phyloP scores from a whole-genome alignment of 2,113 vertebrate species.

The Malurus elegans region DNA sequence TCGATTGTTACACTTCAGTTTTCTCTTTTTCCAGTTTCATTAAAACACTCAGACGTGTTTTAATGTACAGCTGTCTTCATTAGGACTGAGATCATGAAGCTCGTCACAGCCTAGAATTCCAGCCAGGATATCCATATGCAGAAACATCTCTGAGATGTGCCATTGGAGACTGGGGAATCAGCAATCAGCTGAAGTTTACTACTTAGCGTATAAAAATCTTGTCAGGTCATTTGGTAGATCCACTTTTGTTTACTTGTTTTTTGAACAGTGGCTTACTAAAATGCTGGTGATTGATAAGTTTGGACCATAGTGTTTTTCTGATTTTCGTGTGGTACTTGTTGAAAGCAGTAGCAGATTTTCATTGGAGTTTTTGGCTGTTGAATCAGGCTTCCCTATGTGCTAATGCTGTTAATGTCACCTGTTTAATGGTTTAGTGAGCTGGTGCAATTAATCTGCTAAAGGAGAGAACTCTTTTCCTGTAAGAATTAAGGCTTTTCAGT shows the following conservation, averaged over 20 bases:
- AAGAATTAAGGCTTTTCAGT: not conserved
- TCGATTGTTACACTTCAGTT: not conserved
- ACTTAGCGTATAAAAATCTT: not conserved
- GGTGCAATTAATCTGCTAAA: not conserved
- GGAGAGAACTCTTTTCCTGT: not conserved
- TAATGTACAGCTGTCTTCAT: not conserved
- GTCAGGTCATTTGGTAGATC: not conserved
- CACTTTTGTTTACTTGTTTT: not conserved
- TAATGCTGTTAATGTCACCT: not conserved
- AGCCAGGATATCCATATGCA: not conserved
- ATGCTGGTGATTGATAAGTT: not conserved
- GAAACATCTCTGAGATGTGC: not conserved
- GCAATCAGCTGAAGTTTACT: not conserved
- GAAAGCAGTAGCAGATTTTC: not conserved
- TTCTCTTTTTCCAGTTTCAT: not conserved
- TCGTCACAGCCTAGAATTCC: not conserved
- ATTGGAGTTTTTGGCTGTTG: not conserved
- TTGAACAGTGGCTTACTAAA: not conserved
- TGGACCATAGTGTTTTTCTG: not conserved
- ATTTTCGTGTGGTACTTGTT: not conserved
- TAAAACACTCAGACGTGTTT: not conserved
- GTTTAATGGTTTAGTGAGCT: not conserved
- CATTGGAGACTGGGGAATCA: not conserved
- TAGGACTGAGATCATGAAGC: not conserved
- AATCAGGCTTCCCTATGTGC: not conserved